Evolutionary conservation across 2,797 vertebrate species (phyloP).

Genomic region (Takifugu rubripes): DNA sequence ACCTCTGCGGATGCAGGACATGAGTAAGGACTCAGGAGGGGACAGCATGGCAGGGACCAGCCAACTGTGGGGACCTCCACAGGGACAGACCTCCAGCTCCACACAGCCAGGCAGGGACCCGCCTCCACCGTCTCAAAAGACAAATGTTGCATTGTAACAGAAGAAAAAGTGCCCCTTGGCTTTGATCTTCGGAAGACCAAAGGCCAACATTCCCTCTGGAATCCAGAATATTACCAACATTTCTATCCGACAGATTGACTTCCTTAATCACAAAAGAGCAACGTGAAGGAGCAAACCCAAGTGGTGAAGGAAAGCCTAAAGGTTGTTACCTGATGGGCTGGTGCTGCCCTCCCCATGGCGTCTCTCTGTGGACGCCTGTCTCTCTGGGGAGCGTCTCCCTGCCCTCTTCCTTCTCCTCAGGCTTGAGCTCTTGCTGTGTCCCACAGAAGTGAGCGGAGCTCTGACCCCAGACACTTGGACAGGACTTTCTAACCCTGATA

Average conservation of each 20-base stretch:
- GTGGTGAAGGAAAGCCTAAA: not conserved
- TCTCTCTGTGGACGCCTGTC: slow-evolving; percentile 72
- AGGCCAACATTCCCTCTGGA: no score
- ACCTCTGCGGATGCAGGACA: slow-evolving; percentile 87
- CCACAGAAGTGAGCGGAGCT: slow-evolving; percentile 42
- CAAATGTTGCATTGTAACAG: not conserved
- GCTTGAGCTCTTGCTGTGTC: slow-evolving; percentile 59
- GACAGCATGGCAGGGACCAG: slow-evolving; percentile 93
- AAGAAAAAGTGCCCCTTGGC: no score
- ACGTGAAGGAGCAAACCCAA: not conserved
- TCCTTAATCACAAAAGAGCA: no score
- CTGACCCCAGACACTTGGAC: slow-evolving; percentile 27
- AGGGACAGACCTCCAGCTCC: slow-evolving; percentile 59
- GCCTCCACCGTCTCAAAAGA: slow-evolving; percentile 80
- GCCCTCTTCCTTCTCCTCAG: slow-evolving; percentile 64
- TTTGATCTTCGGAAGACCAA: no score
- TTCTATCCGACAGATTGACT: no score
- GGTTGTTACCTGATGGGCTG: slow-evolving; percentile 79
- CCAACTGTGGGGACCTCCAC: slow-evolving; percentile 72
- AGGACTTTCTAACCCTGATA: slow-evolving; percentile 51
- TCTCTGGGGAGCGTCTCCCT: slow-evolving; percentile 49
- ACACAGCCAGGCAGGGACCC: slow-evolving; percentile 30
- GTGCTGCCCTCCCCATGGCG: slow-evolving; percentile 84
- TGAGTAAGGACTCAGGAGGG: slow-evolving; percentile 89
- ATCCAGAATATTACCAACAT: no score